Evolutionary conservation across 1,140 invertebrate species (phyloP), one percentile per base, ranked within the genome.

Genomic region (Drosophila punjabiensis): DNA sequence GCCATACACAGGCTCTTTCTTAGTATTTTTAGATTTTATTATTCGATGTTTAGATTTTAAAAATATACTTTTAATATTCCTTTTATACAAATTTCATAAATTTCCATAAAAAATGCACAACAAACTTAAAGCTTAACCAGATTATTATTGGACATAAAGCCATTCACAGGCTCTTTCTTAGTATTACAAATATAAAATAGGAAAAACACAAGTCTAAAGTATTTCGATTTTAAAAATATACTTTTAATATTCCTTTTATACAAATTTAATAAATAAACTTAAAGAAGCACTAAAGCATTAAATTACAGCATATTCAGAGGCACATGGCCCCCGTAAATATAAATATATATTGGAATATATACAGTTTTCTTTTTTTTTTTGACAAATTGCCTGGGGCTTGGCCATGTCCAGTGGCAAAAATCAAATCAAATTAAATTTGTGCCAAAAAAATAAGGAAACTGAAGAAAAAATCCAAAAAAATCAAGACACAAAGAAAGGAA

Each of bases 361-460:
- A 43, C 33, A 52, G 16, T 52, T 39, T n/a, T n/a, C n/a, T n/a
- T n/a, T n/a, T n/a, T n/a, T n/a, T n/a, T 33, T 37, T 50, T 71
- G 64, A 78, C 64, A 78, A 78, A 78, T 78, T 78, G 75, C 75
- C 37, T 24, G 10, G 37, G 68, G 68, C 39, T 56, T 56, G 30
- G 41, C 45, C 60, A 75, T 78, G 50, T 60, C 60, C 62, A 71
- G 70, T 48, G 70, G 56, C 65, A 62, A 45, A 79, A 82, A 83
- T 68, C 59, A 79, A 79, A 79, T 79, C 76, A 79, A 79, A 79
- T 79, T 79, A 79, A 79, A 79, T 78, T 79, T 75, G 59, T 41
- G 59, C 33, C 69, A 52, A 74, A 61, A 62, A 69, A 67, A 56
- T 32, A 47, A 20, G 14, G 18, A 28, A 47, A 41, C 47, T 16